Base-by-base conservation (phyloP, 2,113 vertebrate genomes). In the Nycticryphes semicollaris region DNA sequence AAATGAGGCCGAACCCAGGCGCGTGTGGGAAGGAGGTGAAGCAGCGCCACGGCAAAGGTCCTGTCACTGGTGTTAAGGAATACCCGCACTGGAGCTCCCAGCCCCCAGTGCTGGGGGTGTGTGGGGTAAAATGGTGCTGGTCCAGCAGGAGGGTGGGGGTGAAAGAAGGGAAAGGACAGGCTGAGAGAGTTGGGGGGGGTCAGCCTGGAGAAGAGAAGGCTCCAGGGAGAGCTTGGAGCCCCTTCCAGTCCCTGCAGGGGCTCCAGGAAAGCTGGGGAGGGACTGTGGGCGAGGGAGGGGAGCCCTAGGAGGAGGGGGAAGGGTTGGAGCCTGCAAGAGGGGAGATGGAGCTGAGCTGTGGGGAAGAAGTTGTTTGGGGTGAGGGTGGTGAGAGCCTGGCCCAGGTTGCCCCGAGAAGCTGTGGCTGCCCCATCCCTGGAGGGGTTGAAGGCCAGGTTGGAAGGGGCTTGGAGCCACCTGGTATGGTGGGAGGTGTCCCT, bases 1-100 rank as follows among this genome's bases (percentile, higher is more conserved):
- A 43, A 73, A 41, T 60, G 72, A 87, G 35, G 27, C 70, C 18
- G 53, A 87, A 48, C 18, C 76, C 43, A 7, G 13, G 27, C 50
- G n/a, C 1, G 1, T 3, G 35, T 3, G 6, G 37, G 27, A 11
- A 21, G 18, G 21, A 57, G 60, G 53, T 0, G 4, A 63, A 76
- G 75, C 50, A 19, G 43, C 1, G 0, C 1, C 2, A 50, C 3
- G 2, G 54, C 64, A 24, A 57, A 75, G 50, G 70, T 59, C 3
- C 3, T 14, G 28, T 18, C 53, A 87, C 37, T 4, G 2, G 54
- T 6, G 2, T 30, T 3, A 6, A 56, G 56, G 64, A 60, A 48
- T 12, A 22, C 11, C 17, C 2, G 43, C 1, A 16, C 23, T 19
- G 43, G 54, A 35, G 60, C 50, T 70, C 18, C 27, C 47, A 50